phyloP scores from a whole-genome alignment of 2,888 invertebrate species.

The Cryptus viduatorius region DNA sequence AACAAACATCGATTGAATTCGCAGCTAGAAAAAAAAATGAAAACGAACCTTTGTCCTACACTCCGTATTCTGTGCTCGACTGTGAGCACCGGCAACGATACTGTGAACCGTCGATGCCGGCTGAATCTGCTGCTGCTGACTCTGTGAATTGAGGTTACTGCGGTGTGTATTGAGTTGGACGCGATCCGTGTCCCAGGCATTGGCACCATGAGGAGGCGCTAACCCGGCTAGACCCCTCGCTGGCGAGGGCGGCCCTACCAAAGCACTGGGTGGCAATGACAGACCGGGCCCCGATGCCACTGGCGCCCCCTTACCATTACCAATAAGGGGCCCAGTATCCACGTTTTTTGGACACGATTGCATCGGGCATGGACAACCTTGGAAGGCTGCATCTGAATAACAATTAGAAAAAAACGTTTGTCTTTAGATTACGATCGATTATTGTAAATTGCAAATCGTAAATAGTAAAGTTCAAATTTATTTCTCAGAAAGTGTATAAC shows the following conservation, averaged over 20 bases:
- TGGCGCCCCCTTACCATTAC: conserved; percentile 93
- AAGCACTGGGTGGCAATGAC: conserved; percentile 85
- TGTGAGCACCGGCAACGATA: conserved; percentile 79
- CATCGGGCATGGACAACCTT: conserved; percentile 95
- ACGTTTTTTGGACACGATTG: conserved; percentile 99
- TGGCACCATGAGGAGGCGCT: conserved; percentile 85
- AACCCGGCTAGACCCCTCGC: conserved; percentile 86
- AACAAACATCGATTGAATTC: neutral
- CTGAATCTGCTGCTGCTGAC: conserved; percentile 63
- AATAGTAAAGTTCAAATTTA: no score
- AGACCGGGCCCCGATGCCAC: conserved; percentile 85
- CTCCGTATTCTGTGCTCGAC: conserved; percentile 77
- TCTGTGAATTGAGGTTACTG: conserved; percentile 77
- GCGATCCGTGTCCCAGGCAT: conserved; percentile 86
- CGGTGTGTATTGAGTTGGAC: conserved; percentile 85
- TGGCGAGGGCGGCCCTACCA: conserved; percentile 86
- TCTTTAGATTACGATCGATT: neutral
- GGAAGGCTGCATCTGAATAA: conserved; percentile 87
- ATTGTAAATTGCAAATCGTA: no score
- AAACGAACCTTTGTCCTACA: conserved; percentile 80
- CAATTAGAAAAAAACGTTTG: neutral
- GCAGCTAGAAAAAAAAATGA: neutral
- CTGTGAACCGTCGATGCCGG: conserved; percentile 80
- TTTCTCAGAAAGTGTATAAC: conserved; percentile 72
- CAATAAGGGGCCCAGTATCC: conserved; percentile 99